Evolutionary conservation across 1,140 invertebrate species (phyloP).

Genomic region (Temnothorax nylanderi): DNA sequence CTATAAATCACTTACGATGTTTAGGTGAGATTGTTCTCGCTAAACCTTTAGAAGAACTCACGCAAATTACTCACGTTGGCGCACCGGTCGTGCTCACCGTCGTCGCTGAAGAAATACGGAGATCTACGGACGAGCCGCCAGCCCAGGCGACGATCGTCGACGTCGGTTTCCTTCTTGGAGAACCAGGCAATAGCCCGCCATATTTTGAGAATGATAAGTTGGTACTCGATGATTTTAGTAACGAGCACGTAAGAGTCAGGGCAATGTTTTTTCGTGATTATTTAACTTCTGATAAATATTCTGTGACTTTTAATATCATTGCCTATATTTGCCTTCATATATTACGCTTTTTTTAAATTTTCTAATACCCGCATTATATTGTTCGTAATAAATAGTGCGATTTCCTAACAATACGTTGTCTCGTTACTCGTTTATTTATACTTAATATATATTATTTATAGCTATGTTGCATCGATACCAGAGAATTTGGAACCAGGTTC

Average conservation of each 20-base stretch:
- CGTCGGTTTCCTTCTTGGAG: slow-evolving; percentile 92
- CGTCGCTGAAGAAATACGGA: slow-evolving; percentile 93
- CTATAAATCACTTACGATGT: slow-evolving; percentile 58
- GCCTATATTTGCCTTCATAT: background rate
- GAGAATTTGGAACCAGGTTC: slow-evolving; percentile 94
- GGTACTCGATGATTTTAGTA: slow-evolving; percentile 72
- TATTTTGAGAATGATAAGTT: slow-evolving; percentile 92
- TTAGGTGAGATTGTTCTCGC: slow-evolving; percentile 91
- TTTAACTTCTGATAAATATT: background rate
- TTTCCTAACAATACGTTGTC: background rate
- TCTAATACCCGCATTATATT: background rate
- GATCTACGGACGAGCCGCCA: slow-evolving; percentile 89
- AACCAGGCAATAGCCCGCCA: slow-evolving; percentile 90
- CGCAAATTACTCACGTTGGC: slow-evolving; percentile 90
- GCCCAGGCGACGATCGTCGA: slow-evolving; percentile 92
- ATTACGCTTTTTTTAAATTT: slow-evolving; percentile 14
- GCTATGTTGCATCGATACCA: slow-evolving; percentile 91
- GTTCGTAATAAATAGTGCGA: background rate
- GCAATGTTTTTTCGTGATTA: background rate
- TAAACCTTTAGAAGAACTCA: slow-evolving; percentile 91
- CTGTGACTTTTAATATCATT: background rate
- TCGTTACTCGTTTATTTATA: background rate
- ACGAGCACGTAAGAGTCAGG: slow-evolving; percentile 22
- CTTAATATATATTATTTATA: slow-evolving; percentile 77
- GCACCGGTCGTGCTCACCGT: slow-evolving; percentile 93